Base-by-base conservation (phyloP, 2,888 invertebrate genomes). In the Xylota sylvarum region DNA sequence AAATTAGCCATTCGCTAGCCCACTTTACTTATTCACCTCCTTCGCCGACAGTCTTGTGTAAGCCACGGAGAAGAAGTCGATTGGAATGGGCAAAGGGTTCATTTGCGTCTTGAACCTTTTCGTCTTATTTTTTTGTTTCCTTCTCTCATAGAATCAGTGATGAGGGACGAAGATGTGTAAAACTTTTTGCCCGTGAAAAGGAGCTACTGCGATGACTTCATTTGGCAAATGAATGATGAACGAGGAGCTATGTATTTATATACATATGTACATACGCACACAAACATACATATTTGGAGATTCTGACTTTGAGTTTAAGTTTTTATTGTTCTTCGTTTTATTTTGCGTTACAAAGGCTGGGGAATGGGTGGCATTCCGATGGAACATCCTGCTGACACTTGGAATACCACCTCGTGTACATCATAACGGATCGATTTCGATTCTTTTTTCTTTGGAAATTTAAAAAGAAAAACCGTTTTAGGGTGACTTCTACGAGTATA, bases 1-100 rank as follows among this genome's bases (percentile, higher is more conserved):
- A 88, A 89, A 89, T 89, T 89, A 89, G 88, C 88, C 87, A 74
- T 76, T 79, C 72, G 77, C 73, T 80, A 43, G 80, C 82, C 82
- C 73, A 82, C 86, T 78, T 73, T 73, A 60, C 80, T 86, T 69
- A 55, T 81, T 82, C 76, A 65, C 81, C 76, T 81, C 56, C 48
- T 74, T 27, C 37, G n/a, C 40, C 10, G 60, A 72, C 65, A 76
- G 72, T 72, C 46, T 40, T 60, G 56, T 60, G 56, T 62, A 50
- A 69, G 70, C 76, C 46, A 32, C 23, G 43, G 69, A 50, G 52
- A 32, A 32, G 27, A 6, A 52, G 35, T 30, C 4, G 14, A 17
- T 9, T 40, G 60, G 67, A 65, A 48, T 52, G 56, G 50, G 69
- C 60, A 58, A 72, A 78, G 72, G 76, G 77, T 86, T 86, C 67